Conservation (phyloP, 2,797 vertebrate species). For the Acanthornis magna region DNA sequence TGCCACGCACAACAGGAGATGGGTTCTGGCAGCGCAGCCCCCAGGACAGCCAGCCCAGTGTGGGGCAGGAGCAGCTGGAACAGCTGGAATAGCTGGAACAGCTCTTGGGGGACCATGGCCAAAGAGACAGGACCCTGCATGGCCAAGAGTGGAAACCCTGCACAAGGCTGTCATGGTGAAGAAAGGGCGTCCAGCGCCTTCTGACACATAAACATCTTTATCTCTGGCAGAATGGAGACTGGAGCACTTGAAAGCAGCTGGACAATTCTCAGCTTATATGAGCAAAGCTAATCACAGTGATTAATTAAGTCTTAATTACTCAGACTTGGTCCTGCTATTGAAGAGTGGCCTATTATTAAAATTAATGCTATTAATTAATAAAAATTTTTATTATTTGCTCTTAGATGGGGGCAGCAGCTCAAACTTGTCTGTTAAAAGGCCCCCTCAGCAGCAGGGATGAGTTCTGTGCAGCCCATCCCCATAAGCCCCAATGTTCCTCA, state of each 20-base stretch:
- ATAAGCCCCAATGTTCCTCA: fast-evolving
- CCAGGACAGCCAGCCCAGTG: fast-evolving
- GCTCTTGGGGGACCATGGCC: too few relatives aligned
- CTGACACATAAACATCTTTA: not conserved
- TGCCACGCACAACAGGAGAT: fast-evolving
- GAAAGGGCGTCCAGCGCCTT: not conserved
- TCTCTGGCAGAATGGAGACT: not conserved
- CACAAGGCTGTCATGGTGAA: fast-evolving
- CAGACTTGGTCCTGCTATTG: not conserved
- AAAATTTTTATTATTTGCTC: not conserved
- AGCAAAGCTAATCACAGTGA: conserved; percentile 9
- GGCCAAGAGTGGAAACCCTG: not conserved
- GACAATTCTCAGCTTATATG: not conserved
- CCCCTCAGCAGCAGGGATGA: fast-evolving
- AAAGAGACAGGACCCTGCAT: fast-evolving
- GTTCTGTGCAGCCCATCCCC: fast-evolving
- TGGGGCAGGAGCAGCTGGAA: fast-evolving
- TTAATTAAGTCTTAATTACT: conserved; percentile 34
- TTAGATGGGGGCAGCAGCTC: not conserved
- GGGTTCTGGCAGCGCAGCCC: not conserved
- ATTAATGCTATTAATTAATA: conserved; percentile 29
- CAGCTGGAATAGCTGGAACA: too few relatives aligned
- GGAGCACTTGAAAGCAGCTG: not conserved
- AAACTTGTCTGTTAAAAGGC: not conserved
- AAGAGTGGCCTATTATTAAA: conserved; percentile 29